phyloP scores from a whole-genome alignment of 2,797 vertebrate genomes.

The Pyrocephalus nanus region DNA sequence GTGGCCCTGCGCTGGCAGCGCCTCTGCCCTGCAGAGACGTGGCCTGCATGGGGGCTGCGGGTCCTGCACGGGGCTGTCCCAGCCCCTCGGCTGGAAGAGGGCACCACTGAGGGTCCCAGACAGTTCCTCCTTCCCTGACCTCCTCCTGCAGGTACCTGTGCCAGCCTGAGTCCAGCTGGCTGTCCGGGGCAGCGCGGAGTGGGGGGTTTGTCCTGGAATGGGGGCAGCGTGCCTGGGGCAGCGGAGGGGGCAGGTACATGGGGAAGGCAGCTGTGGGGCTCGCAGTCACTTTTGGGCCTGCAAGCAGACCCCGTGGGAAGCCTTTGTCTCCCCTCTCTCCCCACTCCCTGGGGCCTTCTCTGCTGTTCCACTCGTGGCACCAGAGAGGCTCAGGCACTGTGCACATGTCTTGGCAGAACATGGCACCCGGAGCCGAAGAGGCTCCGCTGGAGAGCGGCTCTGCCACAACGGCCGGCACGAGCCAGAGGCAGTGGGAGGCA shows the following conservation, averaged over 20 bases:
- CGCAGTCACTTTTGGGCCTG: background rate
- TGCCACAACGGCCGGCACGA: fast-evolving
- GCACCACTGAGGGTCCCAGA: background rate
- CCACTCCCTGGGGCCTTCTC: background rate
- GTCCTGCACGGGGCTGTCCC: background rate
- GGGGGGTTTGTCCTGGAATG: background rate
- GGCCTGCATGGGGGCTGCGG: too few species aligned
- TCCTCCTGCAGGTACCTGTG: background rate
- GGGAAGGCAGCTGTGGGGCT: background rate
- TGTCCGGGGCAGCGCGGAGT: fast-evolving
- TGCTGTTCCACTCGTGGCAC: background rate
- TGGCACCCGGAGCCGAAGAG: fast-evolving
- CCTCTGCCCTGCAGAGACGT: background rate
- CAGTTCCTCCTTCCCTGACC: fast-evolving
- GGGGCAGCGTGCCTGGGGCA: fast-evolving
- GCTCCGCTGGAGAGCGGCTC: background rate
- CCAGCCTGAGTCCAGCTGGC: background rate
- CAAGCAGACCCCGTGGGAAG: background rate
- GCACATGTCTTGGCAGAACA: background rate
- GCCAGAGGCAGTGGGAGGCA: background rate
- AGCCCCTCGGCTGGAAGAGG: background rate
- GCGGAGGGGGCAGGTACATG: fast-evolving
- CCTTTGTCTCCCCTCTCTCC: background rate
- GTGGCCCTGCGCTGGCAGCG: too few species aligned
- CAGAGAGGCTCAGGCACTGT: background rate